Conservation (phyloP, 1,140 invertebrate species). For the Amyelois transitella region DNA sequence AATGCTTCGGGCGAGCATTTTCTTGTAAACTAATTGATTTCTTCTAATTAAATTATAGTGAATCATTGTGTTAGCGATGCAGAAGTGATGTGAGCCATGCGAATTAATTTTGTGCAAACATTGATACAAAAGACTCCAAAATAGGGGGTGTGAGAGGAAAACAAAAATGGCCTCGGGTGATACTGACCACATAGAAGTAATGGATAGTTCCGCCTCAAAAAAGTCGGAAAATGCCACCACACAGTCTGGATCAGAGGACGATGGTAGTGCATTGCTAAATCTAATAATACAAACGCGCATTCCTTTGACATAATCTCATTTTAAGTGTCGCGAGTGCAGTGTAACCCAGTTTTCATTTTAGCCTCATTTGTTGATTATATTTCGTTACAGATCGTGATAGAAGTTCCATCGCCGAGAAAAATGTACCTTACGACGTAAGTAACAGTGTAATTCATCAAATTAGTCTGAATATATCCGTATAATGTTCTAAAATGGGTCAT, state of each 20-base stretch:
- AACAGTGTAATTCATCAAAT: slow-evolving; percentile 11
- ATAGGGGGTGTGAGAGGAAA: slow-evolving; percentile 65
- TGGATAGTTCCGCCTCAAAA: slow-evolving; percentile 57
- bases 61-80: slow-evolving; percentile 60
- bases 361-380: slow-evolving; percentile 38
- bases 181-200: slow-evolving; percentile 71
- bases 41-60: slow-evolving; percentile 70
- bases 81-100: slow-evolving; percentile 66
- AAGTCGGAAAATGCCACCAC: slow-evolving; percentile 48
- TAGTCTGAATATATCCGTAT: slow-evolving; percentile 35
- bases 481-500: slow-evolving; percentile 10
- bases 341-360: slow-evolving; percentile 26
- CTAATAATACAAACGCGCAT: slow-evolving; percentile 33
- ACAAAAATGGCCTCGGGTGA: slow-evolving; percentile 81
- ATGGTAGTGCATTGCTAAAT: slow-evolving; percentile 48
- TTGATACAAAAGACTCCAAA: slow-evolving; percentile 51
- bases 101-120: slow-evolving; percentile 53
- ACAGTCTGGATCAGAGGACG: slow-evolving; percentile 52
- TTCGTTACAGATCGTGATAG: slow-evolving; percentile 60
- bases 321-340: slow-evolving; percentile 8
- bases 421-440: slow-evolving; percentile 69
- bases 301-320: slow-evolving; percentile 27
- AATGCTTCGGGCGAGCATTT: slow-evolving; percentile 60
- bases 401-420: slow-evolving; percentile 60
- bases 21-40: slow-evolving; percentile 70